Conservation (phyloP, 2,888 invertebrate genomes). For the Himalopsyche anomala region DNA sequence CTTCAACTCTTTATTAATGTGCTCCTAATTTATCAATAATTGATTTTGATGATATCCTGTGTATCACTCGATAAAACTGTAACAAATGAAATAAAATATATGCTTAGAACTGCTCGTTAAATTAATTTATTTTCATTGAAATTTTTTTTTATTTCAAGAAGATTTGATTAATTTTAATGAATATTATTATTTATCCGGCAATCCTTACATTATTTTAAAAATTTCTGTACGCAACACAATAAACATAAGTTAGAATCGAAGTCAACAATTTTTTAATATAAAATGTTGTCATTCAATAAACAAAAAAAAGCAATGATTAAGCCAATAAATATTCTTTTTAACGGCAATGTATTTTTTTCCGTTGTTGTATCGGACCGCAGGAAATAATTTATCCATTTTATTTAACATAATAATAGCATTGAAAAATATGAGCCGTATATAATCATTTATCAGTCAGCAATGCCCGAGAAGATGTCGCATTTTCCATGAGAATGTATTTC, state of each 20-base stretch:
- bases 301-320: constrained; percentile 25
- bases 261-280: not conserved
- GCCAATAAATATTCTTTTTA: constrained; percentile 30
- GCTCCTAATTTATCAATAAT: too few species aligned
- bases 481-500: constrained; percentile 21
- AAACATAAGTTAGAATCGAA: not conserved
- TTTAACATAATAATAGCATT: constrained; percentile 59
- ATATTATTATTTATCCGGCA: too few species aligned
- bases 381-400: constrained; percentile 60
- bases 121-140: too few species aligned
- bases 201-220: too few species aligned
- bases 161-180: too few species aligned
- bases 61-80: too few species aligned
- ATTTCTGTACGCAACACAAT: too few species aligned
- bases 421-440: constrained; percentile 57
- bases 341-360: constrained; percentile 22
- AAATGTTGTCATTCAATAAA: constrained; percentile 24
- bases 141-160: too few species aligned
- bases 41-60: too few species aligned
- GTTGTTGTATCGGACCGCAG: constrained; percentile 20
- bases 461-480: constrained; percentile 16
- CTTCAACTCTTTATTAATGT: too few species aligned
- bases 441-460: constrained; percentile 56
- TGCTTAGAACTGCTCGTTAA: too few species aligned
- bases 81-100: too few species aligned